These are phyloP conservation scores for Oenanthe oenanthe DNA, from an alignment of 2,113 vertebrate species.

Conservation along the genomic window DNA sequence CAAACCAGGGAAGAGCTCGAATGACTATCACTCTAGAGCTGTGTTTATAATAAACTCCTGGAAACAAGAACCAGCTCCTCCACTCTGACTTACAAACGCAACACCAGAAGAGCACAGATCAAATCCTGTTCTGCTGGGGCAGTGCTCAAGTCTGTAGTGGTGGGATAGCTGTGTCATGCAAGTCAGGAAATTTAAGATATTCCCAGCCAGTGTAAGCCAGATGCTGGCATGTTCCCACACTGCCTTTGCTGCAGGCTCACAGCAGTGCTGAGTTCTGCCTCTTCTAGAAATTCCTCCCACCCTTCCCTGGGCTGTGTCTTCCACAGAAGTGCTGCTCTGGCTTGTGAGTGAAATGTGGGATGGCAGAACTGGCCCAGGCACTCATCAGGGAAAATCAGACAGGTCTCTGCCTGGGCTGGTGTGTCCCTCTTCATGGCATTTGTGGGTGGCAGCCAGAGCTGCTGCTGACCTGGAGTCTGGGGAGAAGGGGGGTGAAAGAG, in stretches of 20 bases:
- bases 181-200: not conserved
- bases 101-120: not conserved
- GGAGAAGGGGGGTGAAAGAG: not conserved
- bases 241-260: not conserved
- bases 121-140: not conserved
- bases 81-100: not conserved
- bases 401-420: not conserved
- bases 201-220: not conserved
- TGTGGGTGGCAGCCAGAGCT: not conserved
- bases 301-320: not conserved
- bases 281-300: not conserved
- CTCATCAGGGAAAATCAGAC: not conserved
- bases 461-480: not conserved
- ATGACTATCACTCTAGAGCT: not conserved
- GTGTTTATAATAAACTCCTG: not conserved
- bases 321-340: not conserved
- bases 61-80: not conserved
- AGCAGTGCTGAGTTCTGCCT: not conserved
- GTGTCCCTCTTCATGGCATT: accelerated
- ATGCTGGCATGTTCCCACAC: not conserved
- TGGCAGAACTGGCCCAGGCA: not conserved
- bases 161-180: no score
- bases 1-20: not conserved
- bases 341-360: not conserved
- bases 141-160: not conserved